Base-by-base conservation (phyloP, 2,797 vertebrate species). In the Vespertilio murinus region DNA sequence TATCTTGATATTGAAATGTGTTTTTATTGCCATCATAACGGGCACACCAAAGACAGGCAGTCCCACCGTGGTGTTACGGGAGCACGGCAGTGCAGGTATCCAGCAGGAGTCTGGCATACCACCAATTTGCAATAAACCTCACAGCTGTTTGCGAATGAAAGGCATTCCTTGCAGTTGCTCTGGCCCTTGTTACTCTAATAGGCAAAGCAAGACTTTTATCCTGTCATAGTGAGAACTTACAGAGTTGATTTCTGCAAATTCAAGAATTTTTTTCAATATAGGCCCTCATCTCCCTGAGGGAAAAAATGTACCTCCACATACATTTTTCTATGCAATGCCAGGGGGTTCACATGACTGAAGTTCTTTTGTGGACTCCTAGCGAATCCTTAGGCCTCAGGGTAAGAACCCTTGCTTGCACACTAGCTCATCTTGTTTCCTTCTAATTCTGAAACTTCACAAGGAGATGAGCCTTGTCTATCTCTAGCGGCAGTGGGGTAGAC, bases 21-120 rank as follows among this genome's bases (percentile, higher is more conserved):
- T 69, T 95, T 59, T 93, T 93, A 82, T 30, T 38, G 33, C 42
- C 94, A 96, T 91, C 70, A 85, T 91, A 96, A 92, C 49, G 65
- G 0, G 4, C 73, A 73, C 69, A 74, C 85, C n/a, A 92, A 88
- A 95, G 40, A 85, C 92, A 95, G 73, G 61, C 94, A 90, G 94
- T 91, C 84, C 65, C 82, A 81, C 40, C 20, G 0, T 49, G 59
- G 77, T 67, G 70, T 96, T 96, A 85, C 1, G 94, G 82, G 91
- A 81, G 4, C 88, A 93, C 93, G 83, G 82, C 0, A 7, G 3
- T 67, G 42, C 80, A 86, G 12, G 52, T 77, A 84, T 91, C 23
- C n/a, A 85, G 94, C 61, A 94, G 81, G 83, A 54, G 64, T 38
- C 89, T 94, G 77, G 77, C 54, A 3, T 2, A 92, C 93, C 3